Evolutionary conservation across 1,140 invertebrate species (phyloP).

Genomic region (Uloborus diversus): DNA sequence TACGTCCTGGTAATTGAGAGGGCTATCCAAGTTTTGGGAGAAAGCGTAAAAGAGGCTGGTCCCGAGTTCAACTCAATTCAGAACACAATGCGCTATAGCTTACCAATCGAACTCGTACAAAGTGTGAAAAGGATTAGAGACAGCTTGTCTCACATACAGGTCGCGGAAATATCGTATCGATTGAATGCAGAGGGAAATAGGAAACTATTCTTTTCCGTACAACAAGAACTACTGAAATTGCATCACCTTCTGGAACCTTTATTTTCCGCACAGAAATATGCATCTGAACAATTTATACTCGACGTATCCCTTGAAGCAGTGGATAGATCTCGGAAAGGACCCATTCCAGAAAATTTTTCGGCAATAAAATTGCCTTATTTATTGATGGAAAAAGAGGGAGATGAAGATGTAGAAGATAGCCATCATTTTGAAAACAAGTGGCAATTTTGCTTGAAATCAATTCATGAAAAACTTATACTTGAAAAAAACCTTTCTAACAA

Average conservation of each 20-base stretch:
- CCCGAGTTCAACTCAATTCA: neutral
- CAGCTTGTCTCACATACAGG: neutral
- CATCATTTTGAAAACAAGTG: neutral
- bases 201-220: neutral
- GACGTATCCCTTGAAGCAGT: neutral
- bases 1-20: constrained; percentile 3
- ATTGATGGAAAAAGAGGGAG: neutral
- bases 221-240: neutral
- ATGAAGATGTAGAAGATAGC: neutral
- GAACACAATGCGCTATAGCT: neutral
- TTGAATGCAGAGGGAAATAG: neutral
- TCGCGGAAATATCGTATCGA: neutral
- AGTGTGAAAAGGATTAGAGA: neutral
- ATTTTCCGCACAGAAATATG: neutral
- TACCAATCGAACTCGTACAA: neutral
- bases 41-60: neutral
- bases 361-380: neutral
- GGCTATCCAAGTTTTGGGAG: neutral
- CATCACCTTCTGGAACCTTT: neutral
- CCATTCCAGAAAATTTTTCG: neutral
- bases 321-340: neutral
- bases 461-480: neutral
- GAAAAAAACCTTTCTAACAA: neutral
- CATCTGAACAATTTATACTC: neutral
- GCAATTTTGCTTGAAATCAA: neutral